A percentile compares a stretch with the other conserved stretches of the same genome.
Conservation (phyloP, 2,888 invertebrate species). For the Drosophila algonquin region DNA sequence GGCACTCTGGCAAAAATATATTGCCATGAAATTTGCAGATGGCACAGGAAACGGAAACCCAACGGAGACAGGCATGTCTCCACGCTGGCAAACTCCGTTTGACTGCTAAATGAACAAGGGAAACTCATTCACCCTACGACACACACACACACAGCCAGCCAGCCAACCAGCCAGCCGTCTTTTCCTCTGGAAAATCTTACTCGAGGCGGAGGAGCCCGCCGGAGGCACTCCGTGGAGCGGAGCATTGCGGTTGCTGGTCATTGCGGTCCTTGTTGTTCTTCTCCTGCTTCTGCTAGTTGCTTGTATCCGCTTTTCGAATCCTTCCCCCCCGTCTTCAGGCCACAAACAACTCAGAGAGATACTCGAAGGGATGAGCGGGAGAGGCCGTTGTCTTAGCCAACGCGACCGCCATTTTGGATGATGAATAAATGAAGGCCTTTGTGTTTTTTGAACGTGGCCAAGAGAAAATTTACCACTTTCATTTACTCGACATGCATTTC, state of each 20-base stretch:
- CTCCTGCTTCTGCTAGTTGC: background rate
- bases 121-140: conserved; percentile 26
- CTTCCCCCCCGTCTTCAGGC: conserved; percentile 44
- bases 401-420: conserved; percentile 65
- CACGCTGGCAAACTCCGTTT: conserved; percentile 60
- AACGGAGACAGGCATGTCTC: conserved; percentile 63
- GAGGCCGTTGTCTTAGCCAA: conserved; percentile 62
- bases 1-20: conserved; percentile 63
- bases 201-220: background rate
- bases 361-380: background rate
- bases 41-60: conserved; percentile 74
- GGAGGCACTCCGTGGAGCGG: conserved; percentile 16
- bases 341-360: conserved; percentile 64
- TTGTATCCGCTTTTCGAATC: conserved; percentile 19
- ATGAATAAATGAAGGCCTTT: conserved; percentile 77
- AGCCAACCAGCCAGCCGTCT: background rate
- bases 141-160: background rate
- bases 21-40: conserved; percentile 75
- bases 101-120: conserved; percentile 78
- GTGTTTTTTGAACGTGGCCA: conserved; percentile 50
- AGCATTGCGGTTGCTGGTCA: conserved; percentile 61
- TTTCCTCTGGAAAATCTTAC: conserved; percentile 1
- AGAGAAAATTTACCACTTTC: conserved; percentile 67
- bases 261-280: conserved; percentile 52
- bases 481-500: conserved; percentile 54